A percentile compares a stretch with the other conserved stretches of the same genome.
Conservation (phyloP, 2,113 vertebrate genomes). For the Pseudorhombus dupliciocellatus region DNA sequence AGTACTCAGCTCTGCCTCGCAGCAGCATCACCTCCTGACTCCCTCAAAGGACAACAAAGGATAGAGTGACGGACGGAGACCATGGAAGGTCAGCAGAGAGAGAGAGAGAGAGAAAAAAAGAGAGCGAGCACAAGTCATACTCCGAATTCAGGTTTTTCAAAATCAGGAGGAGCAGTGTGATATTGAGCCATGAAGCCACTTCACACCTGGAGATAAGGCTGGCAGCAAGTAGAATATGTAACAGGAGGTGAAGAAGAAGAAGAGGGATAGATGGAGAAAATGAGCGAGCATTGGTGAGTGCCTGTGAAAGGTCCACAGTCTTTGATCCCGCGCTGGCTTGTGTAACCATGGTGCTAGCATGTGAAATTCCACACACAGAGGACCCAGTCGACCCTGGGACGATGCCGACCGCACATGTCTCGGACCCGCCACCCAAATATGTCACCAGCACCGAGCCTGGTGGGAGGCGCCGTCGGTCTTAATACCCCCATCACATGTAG, state of each 20-base stretch:
- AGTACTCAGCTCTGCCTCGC: conserved; percentile 56
- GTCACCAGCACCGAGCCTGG: conserved; percentile 42
- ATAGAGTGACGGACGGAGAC: conserved; percentile 38
- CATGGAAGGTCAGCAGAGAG: conserved; percentile 5
- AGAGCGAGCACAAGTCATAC: conserved; percentile 4
- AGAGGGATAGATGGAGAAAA: conserved; percentile 31
- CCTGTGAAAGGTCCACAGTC: conserved; percentile 69
- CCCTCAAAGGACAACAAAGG: conserved; percentile 58
- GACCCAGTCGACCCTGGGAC: conserved; percentile 40
- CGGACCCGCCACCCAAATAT: conserved; percentile 51
- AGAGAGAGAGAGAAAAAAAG: background rate
- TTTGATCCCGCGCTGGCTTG: conserved; percentile 69
- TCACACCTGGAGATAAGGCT: background rate
- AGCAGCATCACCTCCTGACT: conserved; percentile 66
- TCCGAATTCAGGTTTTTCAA: background rate
- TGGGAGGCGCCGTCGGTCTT: conserved; percentile 48
- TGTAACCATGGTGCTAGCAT: conserved; percentile 65
- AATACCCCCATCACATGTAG: conserved; percentile 19
- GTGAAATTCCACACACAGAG: conserved; percentile 75
- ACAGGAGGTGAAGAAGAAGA: conserved; percentile 8
- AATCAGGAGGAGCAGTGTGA: background rate
- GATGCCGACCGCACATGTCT: conserved; percentile 39
- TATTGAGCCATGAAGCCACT: background rate
- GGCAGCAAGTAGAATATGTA: conserved; percentile 7
- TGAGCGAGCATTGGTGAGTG: conserved; percentile 63